phyloP scores from a whole-genome alignment of 2,113 vertebrate genomes.

The Tenebrosternarchus preto region DNA sequence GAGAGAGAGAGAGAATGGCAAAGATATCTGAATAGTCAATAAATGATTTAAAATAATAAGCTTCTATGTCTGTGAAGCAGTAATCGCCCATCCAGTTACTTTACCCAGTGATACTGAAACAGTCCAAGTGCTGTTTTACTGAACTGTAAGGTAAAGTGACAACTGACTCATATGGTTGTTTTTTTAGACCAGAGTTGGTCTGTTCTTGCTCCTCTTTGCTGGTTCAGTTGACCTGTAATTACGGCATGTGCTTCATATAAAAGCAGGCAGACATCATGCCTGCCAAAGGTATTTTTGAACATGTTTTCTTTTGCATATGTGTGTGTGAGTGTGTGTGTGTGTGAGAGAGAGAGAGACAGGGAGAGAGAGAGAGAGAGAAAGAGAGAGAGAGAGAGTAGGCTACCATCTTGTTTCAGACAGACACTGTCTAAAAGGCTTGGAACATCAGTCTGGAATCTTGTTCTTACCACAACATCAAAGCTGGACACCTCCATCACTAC shows the following conservation, averaged over 20 bases:
- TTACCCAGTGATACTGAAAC: conserved; percentile 25
- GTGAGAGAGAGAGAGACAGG: no score
- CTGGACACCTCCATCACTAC: conserved; percentile 13
- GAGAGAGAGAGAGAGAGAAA: no score
- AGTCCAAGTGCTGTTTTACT: conserved; percentile 5
- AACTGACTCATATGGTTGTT: background rate
- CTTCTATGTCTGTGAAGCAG: conserved; percentile 11
- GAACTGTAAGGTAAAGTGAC: background rate
- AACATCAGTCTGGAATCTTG: background rate
- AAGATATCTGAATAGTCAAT: conserved; percentile 21
- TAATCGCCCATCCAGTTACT: conserved; percentile 12
- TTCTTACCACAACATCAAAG: conserved; percentile 1
- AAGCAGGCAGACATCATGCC: conserved; percentile 5
- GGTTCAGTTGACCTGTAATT: conserved; percentile 20
- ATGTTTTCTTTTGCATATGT: no score
- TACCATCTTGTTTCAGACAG: background rate
- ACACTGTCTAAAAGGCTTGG: background rate
- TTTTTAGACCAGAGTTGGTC: no score
- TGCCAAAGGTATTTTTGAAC: no score
- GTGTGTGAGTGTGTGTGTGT: no score
- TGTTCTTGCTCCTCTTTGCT: background rate
- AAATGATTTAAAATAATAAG: conserved; percentile 20
- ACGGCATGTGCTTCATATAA: background rate
- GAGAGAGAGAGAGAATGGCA: conserved; percentile 1
- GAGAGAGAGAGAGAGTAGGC: background rate